These are phyloP conservation scores for Cardiocondyla obscurior DNA, from an alignment of 1,140 invertebrate genomes.

Conservation along the genomic window DNA sequence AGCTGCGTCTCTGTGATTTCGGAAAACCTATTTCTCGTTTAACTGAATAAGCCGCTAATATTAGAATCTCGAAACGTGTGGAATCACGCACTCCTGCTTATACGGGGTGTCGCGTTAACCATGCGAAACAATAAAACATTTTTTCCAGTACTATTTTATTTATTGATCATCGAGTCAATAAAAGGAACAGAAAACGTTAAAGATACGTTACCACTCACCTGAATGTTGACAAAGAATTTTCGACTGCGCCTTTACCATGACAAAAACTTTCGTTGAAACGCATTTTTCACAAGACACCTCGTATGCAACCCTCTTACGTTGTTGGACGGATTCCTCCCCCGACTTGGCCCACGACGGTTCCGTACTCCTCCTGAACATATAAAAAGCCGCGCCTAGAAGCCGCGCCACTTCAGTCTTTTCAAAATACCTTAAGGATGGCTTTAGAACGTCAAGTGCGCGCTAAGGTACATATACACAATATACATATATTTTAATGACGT, in stretches of 20 bases:
- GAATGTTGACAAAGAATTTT: background rate
- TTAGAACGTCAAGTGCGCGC: conserved; percentile 91
- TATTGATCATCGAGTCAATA: background rate
- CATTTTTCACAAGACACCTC: conserved; percentile 8
- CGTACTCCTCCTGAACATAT: conserved; percentile 73
- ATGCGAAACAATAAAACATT: background rate
- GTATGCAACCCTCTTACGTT: conserved; percentile 48
- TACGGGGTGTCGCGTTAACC: conserved; percentile 9
- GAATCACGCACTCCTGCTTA: conserved; percentile 64
- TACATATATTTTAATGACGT: conserved; percentile 11
- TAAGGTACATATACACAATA: conserved; percentile 89
- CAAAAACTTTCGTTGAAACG: background rate
- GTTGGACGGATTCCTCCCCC: conserved; percentile 72
- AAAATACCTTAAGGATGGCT: conserved; percentile 87
- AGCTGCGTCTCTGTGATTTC: conserved; percentile 48
- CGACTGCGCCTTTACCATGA: background rate
- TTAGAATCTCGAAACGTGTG: conserved; percentile 79
- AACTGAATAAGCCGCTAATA: conserved; percentile 79
- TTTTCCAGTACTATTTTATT: background rate
- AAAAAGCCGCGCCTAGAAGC: conserved; percentile 70
- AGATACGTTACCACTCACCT: background rate
- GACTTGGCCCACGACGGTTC: conserved; percentile 73
- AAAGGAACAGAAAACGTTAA: background rate
- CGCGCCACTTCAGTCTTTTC: conserved; percentile 80
- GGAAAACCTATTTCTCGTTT: conserved; percentile 57